These are phyloP conservation scores for Archips crataeganus DNA, from an alignment of 2,888 invertebrate genomes.

Conservation along the genomic window DNA sequence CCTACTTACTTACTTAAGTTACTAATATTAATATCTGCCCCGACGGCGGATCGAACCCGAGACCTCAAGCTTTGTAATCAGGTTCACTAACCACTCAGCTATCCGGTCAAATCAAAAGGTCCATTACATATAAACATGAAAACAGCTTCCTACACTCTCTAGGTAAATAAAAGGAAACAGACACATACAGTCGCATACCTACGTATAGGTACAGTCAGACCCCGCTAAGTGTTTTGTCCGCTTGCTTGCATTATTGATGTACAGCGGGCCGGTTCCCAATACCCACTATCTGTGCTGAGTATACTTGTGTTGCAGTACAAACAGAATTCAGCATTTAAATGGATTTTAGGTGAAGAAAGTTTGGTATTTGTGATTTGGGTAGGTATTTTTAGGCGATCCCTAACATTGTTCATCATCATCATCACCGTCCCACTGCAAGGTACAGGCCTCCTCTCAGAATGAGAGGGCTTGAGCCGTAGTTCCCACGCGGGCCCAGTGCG, in stretches of 20 bases:
- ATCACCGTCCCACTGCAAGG: no score
- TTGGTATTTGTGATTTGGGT: background rate
- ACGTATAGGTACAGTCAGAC: slow-evolving; percentile 13
- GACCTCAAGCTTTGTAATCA: no score
- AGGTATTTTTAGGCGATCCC: background rate
- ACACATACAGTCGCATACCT: background rate
- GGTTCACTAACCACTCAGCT: no score
- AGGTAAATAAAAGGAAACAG: slow-evolving; percentile 1
- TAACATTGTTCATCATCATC: no score
- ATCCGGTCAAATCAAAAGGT: no score
- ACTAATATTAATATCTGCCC: no score
- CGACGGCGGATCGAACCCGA: no score
- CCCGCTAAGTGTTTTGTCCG: slow-evolving; percentile 49
- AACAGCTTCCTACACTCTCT: background rate
- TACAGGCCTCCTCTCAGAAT: no score
- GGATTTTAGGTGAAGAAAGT: background rate
- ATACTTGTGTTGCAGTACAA: slow-evolving; percentile 21
- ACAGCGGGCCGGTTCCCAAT: slow-evolving; percentile 59
- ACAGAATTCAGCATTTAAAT: slow-evolving; percentile 6
- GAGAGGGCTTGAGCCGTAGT: no score
- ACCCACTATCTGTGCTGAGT: slow-evolving; percentile 34
- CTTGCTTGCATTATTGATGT: slow-evolving; percentile 49
- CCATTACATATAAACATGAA: no score
- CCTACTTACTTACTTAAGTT: no score
- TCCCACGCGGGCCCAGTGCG: no score